Percentiles rank a stretch among this genome's conserved stretches.
Evolutionary conservation across 1,140 invertebrate species (phyloP).

Genomic region (Drosophila sechellia): DNA sequence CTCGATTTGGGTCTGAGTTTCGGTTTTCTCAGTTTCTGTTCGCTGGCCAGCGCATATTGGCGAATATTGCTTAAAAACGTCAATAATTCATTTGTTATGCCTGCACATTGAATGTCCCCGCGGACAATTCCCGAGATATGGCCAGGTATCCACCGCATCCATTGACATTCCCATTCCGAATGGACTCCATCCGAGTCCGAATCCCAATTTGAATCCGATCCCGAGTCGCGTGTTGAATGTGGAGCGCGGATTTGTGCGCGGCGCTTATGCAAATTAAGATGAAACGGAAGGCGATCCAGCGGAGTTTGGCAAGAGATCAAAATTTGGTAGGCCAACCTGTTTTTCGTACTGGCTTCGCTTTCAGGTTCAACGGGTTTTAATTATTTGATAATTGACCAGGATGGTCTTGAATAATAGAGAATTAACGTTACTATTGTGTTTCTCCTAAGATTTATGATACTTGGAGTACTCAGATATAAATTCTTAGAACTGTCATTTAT

Average conservation of each 20-base stretch:
- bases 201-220: conserved; percentile 2
- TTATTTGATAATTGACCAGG: background rate
- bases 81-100: conserved; percentile 85
- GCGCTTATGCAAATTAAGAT: conserved; percentile 77
- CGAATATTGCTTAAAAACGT: conserved; percentile 84
- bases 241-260: conserved; percentile 71
- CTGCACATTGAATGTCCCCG: conserved; percentile 82
- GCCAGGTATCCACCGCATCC: conserved; percentile 13
- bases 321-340: conserved; percentile 18
- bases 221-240: conserved; percentile 67
- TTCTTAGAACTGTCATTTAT: background rate
- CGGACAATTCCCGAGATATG: conserved; percentile 66
- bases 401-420: background rate
- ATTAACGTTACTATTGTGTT: background rate
- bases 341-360: background rate
- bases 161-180: background rate
- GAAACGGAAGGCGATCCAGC: conserved; percentile 29
- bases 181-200: background rate
- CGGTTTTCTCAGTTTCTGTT: conserved; percentile 8
- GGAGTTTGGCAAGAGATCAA: background rate
- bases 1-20: conserved; percentile 24
- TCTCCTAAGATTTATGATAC: background rate
- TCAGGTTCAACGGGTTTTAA: conserved; percentile 6
- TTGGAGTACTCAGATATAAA: background rate
- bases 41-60: conserved; percentile 63